Evolutionary conservation across 1,140 invertebrate species (phyloP), one percentile per base, ranked within the genome.

Genomic region (Cydia strobilella): DNA sequence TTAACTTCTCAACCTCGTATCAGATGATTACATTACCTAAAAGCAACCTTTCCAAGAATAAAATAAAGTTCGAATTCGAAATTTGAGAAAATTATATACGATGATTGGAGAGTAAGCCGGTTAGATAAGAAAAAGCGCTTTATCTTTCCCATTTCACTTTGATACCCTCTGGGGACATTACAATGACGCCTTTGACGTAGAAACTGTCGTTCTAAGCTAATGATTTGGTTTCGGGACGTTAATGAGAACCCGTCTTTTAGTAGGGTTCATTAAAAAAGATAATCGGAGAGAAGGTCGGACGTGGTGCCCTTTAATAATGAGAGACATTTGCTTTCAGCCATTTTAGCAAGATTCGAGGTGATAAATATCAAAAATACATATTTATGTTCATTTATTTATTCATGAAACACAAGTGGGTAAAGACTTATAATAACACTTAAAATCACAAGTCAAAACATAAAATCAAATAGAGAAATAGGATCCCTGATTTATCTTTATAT

Each of bases 91-190:
- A 23, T 3, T 18, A 23, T 59, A 59, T 59, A 59, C 54, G 54
- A 23, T 23, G 54, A 59, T 59, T 10, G 18, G 20, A 59, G 54
- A 59, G 20, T 59, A 7, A 59, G 20, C 20, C 20, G 54, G 2
- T 59, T n/a, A 18, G 72, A 74, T 66, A 75, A 79, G 77, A 80
- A 75, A 73, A 75, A 73, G 72, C 54, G 65, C 76, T 77, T 74
- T 75, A 74, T 77, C 69, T 74, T 72, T 79, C 74, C 76, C 75
- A 77, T 74, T 77, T 77, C 63, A 77, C 76, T 77, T 77, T 76
- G 76, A 77, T 76, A 51, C 54, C 63, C 63, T 20, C 54, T n/a
- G 12, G 75, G 62, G 69, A 75, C 73, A 73, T 76, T 79, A 74
- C 76, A 79, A 79, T 76, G 75, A 75, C 65, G 69, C 69, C 71